Percentiles rank a stretch among this genome's conserved stretches.
These are phyloP conservation scores for Oreochromis mossambicus DNA, from an alignment of 2,797 vertebrate genomes.

Conservation along the genomic window DNA sequence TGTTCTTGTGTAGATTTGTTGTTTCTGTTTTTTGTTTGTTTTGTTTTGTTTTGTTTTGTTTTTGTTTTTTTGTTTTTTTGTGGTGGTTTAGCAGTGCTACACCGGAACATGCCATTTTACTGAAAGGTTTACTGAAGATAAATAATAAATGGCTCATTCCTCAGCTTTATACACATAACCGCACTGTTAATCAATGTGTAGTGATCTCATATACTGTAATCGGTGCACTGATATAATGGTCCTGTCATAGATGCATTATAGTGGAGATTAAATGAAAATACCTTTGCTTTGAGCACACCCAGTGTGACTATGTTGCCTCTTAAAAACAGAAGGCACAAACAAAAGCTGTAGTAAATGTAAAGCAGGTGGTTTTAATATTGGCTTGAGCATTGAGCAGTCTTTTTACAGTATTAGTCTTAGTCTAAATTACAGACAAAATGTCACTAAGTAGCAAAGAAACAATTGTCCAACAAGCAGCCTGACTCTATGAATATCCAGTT, in stretches of 20 bases:
- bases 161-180: not conserved
- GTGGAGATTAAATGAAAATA: not conserved
- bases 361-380: not conserved
- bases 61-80: rapidly evolving
- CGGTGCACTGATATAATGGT: not conserved
- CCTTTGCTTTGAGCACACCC: not conserved
- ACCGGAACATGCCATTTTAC: not conserved
- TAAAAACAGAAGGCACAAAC: not conserved
- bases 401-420: not conserved
- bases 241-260: not conserved
- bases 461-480: not conserved
- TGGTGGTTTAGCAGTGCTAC: not conserved
- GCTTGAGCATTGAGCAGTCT: not conserved
- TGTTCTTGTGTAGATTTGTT: not conserved
- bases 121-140: not conserved
- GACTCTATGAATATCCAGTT: not conserved
- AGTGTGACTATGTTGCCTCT: not conserved
- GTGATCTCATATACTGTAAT: not conserved
- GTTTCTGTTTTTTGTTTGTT: not conserved
- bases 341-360: not conserved
- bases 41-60: not conserved
- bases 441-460: not conserved
- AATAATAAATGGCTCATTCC: not conserved
- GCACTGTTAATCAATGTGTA: not conserved
- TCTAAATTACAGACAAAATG: not conserved